Base-by-base conservation (phyloP, 1,140 invertebrate genomes). In the Heliconius nattereri region DNA sequence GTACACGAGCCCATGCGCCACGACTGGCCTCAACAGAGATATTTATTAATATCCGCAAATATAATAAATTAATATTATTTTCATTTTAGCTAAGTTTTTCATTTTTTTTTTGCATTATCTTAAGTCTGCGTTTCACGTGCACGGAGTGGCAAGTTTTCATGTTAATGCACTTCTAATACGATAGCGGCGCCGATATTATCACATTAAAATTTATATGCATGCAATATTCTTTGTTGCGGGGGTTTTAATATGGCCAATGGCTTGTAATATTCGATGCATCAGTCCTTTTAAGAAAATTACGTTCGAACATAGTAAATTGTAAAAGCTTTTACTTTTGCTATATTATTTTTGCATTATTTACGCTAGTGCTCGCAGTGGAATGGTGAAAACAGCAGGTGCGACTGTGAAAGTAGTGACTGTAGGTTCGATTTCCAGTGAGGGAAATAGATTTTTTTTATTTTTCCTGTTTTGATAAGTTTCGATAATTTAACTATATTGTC, bases 111-210 rank as follows among this genome's bases (percentile, higher is more conserved):
- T 13, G 35, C 71, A 71, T 71, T 71, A 71, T 71, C 71, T 71
- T 71, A 37, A 71, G 32, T 71, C 19, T 52, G 19, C 3, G 19
- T 52, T 37, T 37, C 71, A 32, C 35, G 71, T 29, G 70, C 76
- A 54, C 49, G 3, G 8, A 72, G 75, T 76, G 66, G 78, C 35
- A 80, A 73, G 52, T 76, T 84, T 83, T 81, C 74, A 45, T 76
- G 78, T 81, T 84, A 87, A 87, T 82, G 79, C 73, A 75, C 83
- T 84, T 84, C 78, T 87, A 83, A 85, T 84, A 85, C 75, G 52
- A 81, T 66, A 49, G 78, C 80, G 76, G 78, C 81, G 52, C 72
- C 78, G 84, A 85, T 85, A 87, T 84, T 85, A 87, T 83, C 82
- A 82, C 83, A 82, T 84, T 85, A 85, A 78, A 82, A 35, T 73